Base-by-base conservation (phyloP, 2,888 invertebrate species). In the Acleris sparsana region DNA sequence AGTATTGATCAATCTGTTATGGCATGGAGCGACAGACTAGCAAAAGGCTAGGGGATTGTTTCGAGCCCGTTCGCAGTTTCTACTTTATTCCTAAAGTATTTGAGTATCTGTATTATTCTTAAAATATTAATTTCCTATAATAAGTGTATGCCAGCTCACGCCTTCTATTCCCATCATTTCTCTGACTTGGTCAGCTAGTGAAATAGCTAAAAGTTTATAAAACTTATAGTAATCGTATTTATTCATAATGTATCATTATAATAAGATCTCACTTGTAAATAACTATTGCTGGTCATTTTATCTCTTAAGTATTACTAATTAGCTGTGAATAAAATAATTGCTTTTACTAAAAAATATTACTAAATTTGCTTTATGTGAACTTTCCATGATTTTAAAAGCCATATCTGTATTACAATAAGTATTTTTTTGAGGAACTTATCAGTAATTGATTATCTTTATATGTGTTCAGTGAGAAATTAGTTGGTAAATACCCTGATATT, bases 181-280 rank as follows among this genome's bases (percentile, higher is more conserved):
- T 75, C 82, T 85, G 84, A 86, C 87, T 80, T 84, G 84, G 85
- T 87, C 85, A 83, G 80, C 79, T 80, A 78, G 74, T 71, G 63
- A 70, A 76, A 75, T 76, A 73, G 73, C 79, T 73, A 77, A 80
- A 80, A 87, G 85, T 89, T 88, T 88, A 78, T 81, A 76, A 87
- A 87, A 87, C 86, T 86, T 85, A 72, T 81, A 83, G 78, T 74
- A 76, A 72, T 73, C 72, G 66, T 78, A 80, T 77, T 69, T 84
- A 81, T 79, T 75, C 78, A 73, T 75, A 76, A 73, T 79, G 48
- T 53, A 78, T 74, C 71, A 79, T 73, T 77, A 69, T 72, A 73
- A 61, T 86, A 87, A 84, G 88, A 89, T 89, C 88, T 91, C 89
- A 88, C 82, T 86, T 89, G 85, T 89, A 88, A 83, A 87, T 87